phyloP scores from a whole-genome alignment of 2,888 invertebrate genomes.

The Allolobophora icterica region DNA sequence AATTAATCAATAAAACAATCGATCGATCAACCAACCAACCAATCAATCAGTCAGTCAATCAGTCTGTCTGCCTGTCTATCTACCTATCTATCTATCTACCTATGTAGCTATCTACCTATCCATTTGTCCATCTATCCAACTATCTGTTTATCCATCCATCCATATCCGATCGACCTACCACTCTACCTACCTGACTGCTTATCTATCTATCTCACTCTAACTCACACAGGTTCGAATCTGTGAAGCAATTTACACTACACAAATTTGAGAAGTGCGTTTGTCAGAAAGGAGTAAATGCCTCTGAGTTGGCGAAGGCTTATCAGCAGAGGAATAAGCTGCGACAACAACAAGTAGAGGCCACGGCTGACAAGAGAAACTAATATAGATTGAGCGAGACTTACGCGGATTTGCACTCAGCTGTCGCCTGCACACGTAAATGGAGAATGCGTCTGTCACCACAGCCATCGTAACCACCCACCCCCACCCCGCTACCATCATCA shows the following conservation, averaged over 20 bases:
- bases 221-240: neutral
- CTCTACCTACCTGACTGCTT: too few relatives aligned
- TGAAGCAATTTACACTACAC: neutral
- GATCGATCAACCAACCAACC: too few relatives aligned
- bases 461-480: neutral
- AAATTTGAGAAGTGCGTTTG: neutral
- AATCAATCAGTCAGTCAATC: too few relatives aligned
- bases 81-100: too few relatives aligned
- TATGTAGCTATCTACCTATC: too few relatives aligned
- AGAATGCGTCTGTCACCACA: conserved; percentile 3
- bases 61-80: too few relatives aligned
- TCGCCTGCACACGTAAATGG: neutral
- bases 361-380: conserved; percentile 17
- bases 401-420: conserved; percentile 11
- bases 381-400: neutral
- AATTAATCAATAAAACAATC: too few relatives aligned
- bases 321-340: neutral
- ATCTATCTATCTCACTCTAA: neutral
- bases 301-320: neutral
- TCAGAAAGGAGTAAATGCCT: neutral
- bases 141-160: too few relatives aligned
- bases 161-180: too few relatives aligned
- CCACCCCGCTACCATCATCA: neutral
- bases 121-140: too few relatives aligned
- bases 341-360: neutral